Percentiles rank a stretch among this genome's conserved stretches.
phyloP scores from a whole-genome alignment of 2,888 invertebrate genomes.

The Lacanobia oleracea region DNA sequence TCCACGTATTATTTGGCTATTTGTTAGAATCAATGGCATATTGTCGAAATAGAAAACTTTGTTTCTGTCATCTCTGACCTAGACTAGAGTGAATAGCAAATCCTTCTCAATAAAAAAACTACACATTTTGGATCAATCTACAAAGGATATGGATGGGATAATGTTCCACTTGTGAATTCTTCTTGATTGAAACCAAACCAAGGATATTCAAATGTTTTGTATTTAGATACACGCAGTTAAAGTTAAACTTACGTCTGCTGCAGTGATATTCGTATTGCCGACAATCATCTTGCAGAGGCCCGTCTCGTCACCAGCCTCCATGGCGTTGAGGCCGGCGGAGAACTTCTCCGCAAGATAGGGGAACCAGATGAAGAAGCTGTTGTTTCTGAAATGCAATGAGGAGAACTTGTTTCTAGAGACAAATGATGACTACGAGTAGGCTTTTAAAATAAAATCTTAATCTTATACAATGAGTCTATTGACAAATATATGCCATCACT shows the following conservation, averaged over 20 bases:
- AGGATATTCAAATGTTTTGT: neutral
- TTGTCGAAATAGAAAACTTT: conserved; percentile 42
- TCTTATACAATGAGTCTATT: no score
- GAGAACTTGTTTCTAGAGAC: neutral
- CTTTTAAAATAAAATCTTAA: no score
- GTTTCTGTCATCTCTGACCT: no score
- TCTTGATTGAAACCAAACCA: neutral
- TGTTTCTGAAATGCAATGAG: conserved; percentile 73
- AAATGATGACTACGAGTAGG: no score
- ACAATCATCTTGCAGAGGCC: conserved; percentile 68
- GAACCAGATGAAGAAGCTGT: conserved; percentile 86
- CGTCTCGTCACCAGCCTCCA: conserved; percentile 32
- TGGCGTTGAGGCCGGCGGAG: conserved; percentile 57
- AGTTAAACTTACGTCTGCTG: conserved; percentile 38
- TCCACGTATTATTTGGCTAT: neutral
- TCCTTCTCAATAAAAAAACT: no score
- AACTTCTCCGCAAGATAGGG: conserved; percentile 86
- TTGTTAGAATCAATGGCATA: neutral
- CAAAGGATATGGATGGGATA: neutral
- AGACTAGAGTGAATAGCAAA: no score
- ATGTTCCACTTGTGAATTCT: neutral
- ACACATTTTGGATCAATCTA: neutral
- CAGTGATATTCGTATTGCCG: conserved; percentile 42
- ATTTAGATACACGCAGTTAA: neutral
- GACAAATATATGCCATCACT: no score